Base-by-base conservation (phyloP, 2,797 vertebrate genomes). In the Gouania willdenowi region DNA sequence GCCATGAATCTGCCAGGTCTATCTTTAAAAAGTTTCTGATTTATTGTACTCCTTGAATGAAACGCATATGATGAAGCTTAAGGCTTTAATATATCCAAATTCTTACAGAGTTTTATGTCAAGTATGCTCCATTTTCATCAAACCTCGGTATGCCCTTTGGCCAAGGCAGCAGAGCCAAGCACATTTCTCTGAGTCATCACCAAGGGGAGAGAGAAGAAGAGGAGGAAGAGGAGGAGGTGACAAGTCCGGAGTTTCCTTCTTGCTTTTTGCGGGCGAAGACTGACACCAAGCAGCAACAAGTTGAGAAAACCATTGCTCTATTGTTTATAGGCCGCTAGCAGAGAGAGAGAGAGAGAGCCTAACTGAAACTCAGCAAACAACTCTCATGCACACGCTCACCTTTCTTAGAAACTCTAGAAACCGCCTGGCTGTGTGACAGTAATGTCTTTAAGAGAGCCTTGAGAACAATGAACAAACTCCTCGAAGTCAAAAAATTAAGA, bases 121-220 rank as follows among this genome's bases (percentile, higher is more conserved):
- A 70, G 77, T 77, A 80, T 37, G 30, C 43, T 66, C 40, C 13
- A 19, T 70, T 81, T 83, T 76, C 66, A 66, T 73, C 66, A 52
- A 70, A 61, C 42, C 45, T 45, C 23, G 10, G 49, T 70, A 73
- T 69, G 70, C 3, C 57, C 51, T 71, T 51, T 64, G 58, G 75
- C 57, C 69, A 59, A n/a, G 4, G 67, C 55, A 77, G 55, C 8
- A 1, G 21, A 55, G 81, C 79, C 81, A 71, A 86, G 80, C 84
- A 86, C 83, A 87, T 85, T 85, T 86, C 77, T 87, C 74, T 87
- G 86, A 88, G 76, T 88, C 86, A 88, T 85, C 81, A 47, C 37
- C 26, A 58, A 35, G 13, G 40, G 19, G 5, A 32, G 37, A 6
- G 14, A n/a, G 17, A n/a, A 7, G 23, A 3, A 38, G 32, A 26